These are phyloP conservation scores for Melanophora roralis DNA, from an alignment of 2,888 invertebrate genomes.

Conservation along the genomic window DNA sequence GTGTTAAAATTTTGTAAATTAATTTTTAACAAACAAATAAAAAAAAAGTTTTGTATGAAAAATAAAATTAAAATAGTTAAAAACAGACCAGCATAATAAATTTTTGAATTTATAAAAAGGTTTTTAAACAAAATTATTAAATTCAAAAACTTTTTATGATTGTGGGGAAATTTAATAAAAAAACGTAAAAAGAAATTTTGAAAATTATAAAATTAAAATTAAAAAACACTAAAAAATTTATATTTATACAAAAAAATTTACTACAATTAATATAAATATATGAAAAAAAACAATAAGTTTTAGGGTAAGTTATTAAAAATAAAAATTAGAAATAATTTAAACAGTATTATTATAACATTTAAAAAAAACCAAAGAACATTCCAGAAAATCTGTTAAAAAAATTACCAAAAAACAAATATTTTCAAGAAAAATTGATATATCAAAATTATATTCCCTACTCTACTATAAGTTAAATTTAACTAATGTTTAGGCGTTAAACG, in stretches of 20 bases:
- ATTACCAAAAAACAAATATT: neutral
- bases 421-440: too few species aligned
- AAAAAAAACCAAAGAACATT: constrained; percentile 5
- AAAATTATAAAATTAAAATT: constrained; percentile 30
- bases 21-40: constrained; percentile 26
- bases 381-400: neutral
- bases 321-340: constrained; percentile 6
- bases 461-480: neutral
- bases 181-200: constrained; percentile 33
- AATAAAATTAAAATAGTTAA: constrained; percentile 45
- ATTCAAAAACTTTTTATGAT: too few species aligned
- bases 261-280: constrained; percentile 16
- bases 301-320: constrained; percentile 35
- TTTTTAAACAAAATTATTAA: too few species aligned
- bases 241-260: constrained; percentile 49
- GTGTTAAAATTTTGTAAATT: constrained; percentile 55
- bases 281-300: neutral
- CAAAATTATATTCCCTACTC: neutral
- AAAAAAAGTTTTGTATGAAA: constrained; percentile 51
- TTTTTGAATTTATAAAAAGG: too few species aligned
- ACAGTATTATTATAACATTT: constrained; percentile 53
- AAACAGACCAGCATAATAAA: too few species aligned
- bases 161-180: too few species aligned
- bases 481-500: neutral
- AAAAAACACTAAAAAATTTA: constrained; percentile 34